Percentiles rank a stretch among this genome's conserved stretches.
Conservation (phyloP, 2,797 vertebrate genomes). For the Hydrocynus forskahlii region DNA sequence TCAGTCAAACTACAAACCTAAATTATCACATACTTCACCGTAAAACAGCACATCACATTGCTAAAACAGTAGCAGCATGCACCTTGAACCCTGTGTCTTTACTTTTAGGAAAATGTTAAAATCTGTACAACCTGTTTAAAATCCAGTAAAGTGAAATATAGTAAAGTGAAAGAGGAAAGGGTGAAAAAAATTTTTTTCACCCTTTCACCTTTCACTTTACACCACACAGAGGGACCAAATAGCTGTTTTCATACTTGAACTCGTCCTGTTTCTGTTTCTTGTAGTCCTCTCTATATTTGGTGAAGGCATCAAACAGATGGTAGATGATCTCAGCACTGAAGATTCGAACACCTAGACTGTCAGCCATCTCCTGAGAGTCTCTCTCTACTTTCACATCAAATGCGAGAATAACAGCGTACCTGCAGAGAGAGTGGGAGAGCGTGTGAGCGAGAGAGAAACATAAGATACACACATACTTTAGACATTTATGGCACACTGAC, state of each 20-base stretch:
- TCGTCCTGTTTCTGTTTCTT: conserved; percentile 99
- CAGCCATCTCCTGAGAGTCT: conserved; percentile 97
- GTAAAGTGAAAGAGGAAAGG: too few species aligned
- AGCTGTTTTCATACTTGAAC: conserved; percentile 86
- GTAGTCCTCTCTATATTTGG: conserved; percentile 96
- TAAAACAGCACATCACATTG: too few species aligned
- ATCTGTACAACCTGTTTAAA: too few species aligned
- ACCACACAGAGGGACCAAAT: not conserved
- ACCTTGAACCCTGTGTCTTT: too few species aligned
- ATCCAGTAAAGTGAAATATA: too few species aligned
- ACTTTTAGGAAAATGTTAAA: too few species aligned
- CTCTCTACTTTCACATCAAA: conserved; percentile 96
- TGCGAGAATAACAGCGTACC: conserved; percentile 92
- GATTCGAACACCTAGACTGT: conserved; percentile 91
- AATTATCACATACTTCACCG: too few species aligned
- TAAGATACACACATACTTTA: not conserved
- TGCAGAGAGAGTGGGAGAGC: conserved; percentile 59
- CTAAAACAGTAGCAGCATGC: too few species aligned
- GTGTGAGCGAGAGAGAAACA: not conserved
- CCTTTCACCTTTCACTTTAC: not conserved
- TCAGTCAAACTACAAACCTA: too few species aligned
- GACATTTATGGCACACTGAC: too few species aligned
- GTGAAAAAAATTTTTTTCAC: too few species aligned
- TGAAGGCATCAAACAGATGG: conserved; percentile 97
- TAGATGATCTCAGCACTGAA: conserved; percentile 99